phyloP scores from a whole-genome alignment of 1,140 invertebrate genomes.

The Hydropsyche tenuis region DNA sequence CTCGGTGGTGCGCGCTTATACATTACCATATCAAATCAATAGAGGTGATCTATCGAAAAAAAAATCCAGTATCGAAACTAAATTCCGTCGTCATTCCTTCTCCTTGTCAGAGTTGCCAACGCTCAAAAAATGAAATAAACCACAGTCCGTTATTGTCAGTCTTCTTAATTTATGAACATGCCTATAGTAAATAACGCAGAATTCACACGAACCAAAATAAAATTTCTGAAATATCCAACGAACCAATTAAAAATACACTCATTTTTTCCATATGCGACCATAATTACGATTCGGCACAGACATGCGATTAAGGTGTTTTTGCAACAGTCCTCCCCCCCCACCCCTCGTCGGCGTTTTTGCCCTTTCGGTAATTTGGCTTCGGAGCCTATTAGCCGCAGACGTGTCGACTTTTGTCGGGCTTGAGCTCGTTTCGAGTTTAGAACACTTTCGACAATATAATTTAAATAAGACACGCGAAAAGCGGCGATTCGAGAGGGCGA shows the following conservation, averaged over 20 bases:
- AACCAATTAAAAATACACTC: not conserved
- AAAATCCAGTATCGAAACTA: no score
- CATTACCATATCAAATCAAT: no score
- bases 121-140: no score
- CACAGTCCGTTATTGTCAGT: no score
- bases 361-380: not conserved
- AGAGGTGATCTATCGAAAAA: no score
- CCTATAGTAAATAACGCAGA: no score
- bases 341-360: not conserved
- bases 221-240: not conserved
- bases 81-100: no score
- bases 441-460: conserved; percentile 17
- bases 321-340: not conserved
- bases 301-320: not conserved
- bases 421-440: not conserved
- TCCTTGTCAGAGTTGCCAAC: no score
- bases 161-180: no score
- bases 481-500: conserved; percentile 4
- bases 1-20: no score
- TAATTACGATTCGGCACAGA: not conserved
- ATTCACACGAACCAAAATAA: not conserved
- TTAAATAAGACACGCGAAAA: conserved; percentile 21
- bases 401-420: not conserved
- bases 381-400: conserved; percentile 14
- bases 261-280: not conserved